A percentile compares a stretch with the other conserved stretches of the same genome.
phyloP scores from a whole-genome alignment of 2,888 invertebrate genomes.

The Oxystoma pomonae region DNA sequence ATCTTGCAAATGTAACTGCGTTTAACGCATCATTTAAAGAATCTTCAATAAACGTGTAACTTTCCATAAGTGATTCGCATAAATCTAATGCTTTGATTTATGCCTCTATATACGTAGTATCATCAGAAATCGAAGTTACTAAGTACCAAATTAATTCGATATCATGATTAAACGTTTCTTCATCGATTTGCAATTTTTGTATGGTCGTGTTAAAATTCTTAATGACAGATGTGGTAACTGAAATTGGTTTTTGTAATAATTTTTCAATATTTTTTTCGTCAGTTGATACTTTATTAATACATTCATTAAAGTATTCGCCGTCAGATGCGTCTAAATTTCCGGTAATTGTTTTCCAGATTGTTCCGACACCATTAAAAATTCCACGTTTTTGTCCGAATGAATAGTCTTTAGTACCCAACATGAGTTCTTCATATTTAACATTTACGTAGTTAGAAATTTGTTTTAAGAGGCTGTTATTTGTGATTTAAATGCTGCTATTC shows the following conservation, averaged over 20 bases:
- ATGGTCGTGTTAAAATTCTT: neutral
- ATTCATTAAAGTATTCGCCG: no score
- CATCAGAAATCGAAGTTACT: neutral
- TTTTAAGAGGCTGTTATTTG: slow-evolving; percentile 5
- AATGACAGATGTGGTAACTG: slow-evolving; percentile 1
- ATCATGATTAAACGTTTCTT: neutral
- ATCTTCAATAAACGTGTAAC: slow-evolving; percentile 6
- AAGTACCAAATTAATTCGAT: neutral
- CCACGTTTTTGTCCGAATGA: slow-evolving; percentile 6
- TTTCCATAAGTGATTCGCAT: slow-evolving; percentile 12
- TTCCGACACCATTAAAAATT: slow-evolving; percentile 10
- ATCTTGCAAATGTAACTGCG: no score
- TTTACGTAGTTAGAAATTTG: slow-evolving; percentile 4
- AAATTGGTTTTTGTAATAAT: slow-evolving; percentile 12
- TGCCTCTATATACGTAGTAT: neutral
- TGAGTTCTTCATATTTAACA: no score
- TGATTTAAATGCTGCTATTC: slow-evolving; percentile 7
- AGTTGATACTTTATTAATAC: no score
- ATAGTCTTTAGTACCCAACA: slow-evolving; percentile 5
- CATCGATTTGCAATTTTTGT: neutral
- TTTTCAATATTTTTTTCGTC: no score
- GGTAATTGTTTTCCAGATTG: slow-evolving; percentile 9
- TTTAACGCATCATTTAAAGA: no score
- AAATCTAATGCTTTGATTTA: no score
- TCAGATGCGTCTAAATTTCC: slow-evolving; percentile 12